Evolutionary conservation across 2,888 invertebrate species (phyloP).

Genomic region (Diarsia brunnea): DNA sequence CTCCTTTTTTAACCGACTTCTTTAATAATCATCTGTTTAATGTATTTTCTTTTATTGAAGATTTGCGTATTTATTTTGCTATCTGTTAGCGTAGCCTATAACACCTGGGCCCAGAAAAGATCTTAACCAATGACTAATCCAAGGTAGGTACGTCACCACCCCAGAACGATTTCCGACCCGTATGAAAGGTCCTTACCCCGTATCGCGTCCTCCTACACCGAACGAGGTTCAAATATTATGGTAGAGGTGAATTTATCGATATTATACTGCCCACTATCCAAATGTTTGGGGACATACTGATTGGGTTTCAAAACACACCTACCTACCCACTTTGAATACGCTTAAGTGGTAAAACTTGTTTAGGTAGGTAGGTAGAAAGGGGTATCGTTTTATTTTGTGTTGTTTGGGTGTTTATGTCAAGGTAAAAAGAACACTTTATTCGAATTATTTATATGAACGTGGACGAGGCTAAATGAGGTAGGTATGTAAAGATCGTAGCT

Average conservation of each 20-base stretch:
- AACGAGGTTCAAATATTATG: slow-evolving; percentile 73
- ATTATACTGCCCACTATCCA: slow-evolving; percentile 71
- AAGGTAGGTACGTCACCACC: not conserved
- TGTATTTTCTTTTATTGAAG: not conserved
- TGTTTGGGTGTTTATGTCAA: not conserved
- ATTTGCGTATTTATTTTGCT: not conserved
- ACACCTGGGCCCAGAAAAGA: not conserved
- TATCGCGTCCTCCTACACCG: slow-evolving; percentile 67
- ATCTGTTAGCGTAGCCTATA: not conserved
- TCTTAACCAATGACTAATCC: not conserved
- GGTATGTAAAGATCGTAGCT: no score
- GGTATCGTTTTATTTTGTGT: slow-evolving; percentile 8
- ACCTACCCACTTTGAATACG: slow-evolving; percentile 52
- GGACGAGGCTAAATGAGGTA: no score
- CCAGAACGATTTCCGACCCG: not conserved
- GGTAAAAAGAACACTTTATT: not conserved
- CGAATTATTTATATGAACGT: no score
- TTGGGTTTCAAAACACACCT: slow-evolving; percentile 71
- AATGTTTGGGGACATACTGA: slow-evolving; percentile 71
- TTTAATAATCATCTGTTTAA: no score
- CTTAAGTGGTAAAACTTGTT: slow-evolving; percentile 72
- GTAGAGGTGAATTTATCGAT: slow-evolving; percentile 79
- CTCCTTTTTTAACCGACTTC: no score
- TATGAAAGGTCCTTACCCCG: slow-evolving; percentile 58
- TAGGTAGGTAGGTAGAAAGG: slow-evolving; percentile 23